phyloP scores from a whole-genome alignment of 2,113 vertebrate genomes.

The Coregonus clupeaformis region DNA sequence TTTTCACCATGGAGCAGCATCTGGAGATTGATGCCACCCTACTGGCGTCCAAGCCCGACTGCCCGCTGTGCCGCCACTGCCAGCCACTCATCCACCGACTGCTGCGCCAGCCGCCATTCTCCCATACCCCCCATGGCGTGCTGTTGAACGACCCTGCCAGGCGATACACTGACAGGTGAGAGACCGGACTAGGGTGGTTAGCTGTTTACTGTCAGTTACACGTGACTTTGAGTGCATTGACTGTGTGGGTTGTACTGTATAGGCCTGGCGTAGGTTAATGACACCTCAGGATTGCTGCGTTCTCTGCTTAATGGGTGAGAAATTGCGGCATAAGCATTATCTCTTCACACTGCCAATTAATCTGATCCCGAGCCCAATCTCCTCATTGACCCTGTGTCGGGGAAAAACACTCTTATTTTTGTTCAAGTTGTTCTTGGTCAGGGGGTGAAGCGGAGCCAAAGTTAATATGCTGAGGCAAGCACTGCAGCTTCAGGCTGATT shows the following conservation, averaged over 20 bases:
- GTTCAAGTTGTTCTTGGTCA: conserved; percentile 2
- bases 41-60: conserved; percentile 83
- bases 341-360: background rate
- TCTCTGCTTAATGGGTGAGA: background rate
- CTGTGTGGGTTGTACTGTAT: no score
- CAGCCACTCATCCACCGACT: conserved; percentile 85
- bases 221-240: no score
- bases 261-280: no score
- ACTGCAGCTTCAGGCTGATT: conserved; percentile 14
- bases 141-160: conserved; percentile 79
- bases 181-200: background rate
- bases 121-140: conserved; percentile 68
- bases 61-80: conserved; percentile 77
- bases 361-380: background rate
- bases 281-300: no score
- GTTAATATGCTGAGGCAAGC: conserved; percentile 13
- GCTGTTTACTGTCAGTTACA: background rate
- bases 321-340: background rate
- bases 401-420: background rate
- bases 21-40: conserved; percentile 94
- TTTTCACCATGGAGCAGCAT: conserved; percentile 94
- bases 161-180: conserved; percentile 85
- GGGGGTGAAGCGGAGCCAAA: conserved; percentile 11
- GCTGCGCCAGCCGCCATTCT: conserved; percentile 84
- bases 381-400: background rate